phyloP scores from a whole-genome alignment of 2,113 vertebrate genomes.

The Sinocyclocheilus maitianheensis region DNA sequence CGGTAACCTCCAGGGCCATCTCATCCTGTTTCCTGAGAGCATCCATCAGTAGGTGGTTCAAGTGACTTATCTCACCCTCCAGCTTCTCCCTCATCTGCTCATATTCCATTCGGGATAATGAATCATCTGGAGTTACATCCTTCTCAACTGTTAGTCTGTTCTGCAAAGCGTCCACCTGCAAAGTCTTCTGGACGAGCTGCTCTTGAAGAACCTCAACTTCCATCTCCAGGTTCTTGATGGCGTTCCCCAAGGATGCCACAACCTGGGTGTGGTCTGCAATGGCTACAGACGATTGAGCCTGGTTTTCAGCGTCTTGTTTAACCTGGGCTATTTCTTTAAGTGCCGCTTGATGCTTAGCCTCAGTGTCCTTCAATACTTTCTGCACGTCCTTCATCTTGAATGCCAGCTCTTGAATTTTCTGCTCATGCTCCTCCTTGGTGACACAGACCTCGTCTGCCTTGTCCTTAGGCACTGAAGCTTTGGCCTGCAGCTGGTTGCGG shows the following conservation, averaged over 20 bases:
- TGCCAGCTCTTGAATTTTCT: conserved; percentile 69
- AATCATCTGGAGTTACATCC: conserved; percentile 72
- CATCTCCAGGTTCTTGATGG: conserved; percentile 82
- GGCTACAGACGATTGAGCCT: conserved; percentile 81
- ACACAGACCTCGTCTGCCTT: conserved; percentile 63
- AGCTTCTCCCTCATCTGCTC: conserved; percentile 77
- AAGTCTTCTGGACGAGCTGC: conserved; percentile 79
- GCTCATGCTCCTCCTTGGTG: conserved; percentile 77
- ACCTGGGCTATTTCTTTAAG: conserved; percentile 79
- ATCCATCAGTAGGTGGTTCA: conserved; percentile 85
- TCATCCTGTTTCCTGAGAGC: conserved; percentile 86
- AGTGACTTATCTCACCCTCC: conserved; percentile 78
- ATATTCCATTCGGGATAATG: conserved; percentile 77
- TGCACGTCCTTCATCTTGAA: conserved; percentile 67
- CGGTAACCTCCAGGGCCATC: conserved; percentile 80
- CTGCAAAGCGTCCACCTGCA: conserved; percentile 81
- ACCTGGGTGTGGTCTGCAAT: conserved; percentile 85
- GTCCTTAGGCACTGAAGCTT: conserved; percentile 51
- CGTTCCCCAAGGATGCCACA: conserved; percentile 80
- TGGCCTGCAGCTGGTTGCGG: conserved; percentile 72
- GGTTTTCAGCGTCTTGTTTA: conserved; percentile 79
- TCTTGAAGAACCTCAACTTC: conserved; percentile 76
- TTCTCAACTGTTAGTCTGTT: conserved; percentile 79
- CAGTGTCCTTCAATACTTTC: conserved; percentile 75
- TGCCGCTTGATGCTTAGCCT: conserved; percentile 75